Evolutionary conservation across 2,113 vertebrate species (phyloP), one percentile per base, ranked within the genome.

Genomic region (Sorex fumeus): DNA sequence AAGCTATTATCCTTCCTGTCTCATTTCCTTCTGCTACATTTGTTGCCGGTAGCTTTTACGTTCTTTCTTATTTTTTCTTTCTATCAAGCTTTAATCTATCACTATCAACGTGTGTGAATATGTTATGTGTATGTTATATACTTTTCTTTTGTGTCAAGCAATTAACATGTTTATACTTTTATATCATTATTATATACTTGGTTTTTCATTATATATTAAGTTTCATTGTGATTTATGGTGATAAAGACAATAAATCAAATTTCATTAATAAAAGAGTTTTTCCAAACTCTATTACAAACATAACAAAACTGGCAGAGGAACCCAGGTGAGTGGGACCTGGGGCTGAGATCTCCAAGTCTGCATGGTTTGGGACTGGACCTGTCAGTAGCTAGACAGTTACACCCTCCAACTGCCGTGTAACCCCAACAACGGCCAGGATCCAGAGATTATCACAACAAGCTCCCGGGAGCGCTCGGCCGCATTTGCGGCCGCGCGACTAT

Each of bases 41-140:
- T 94, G 43, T 93, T 95, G 87, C 90, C 87, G 95, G 12, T 60
- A 81, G 53, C 45, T 86, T 76, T 75, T 69, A 85, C 90, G 87
- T 94, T 95, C 2, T 84, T 62, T 77, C 69, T 87, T 81, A 88
- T 84, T 94, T 75, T 67, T 45, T 25, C 47, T 86, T 70, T 12
- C 27, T 84, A 80, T 40, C 32, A 80, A 66, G 3, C 27, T 75
- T 83, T 79, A 82, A 77, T 30, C 28, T 90, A 43, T 40, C 70
- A 81, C 28, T 90, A 43, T 40, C 70, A 81, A 75, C 90, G 47
- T 57, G 1, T 64, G 4, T 88, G 60, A 71, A 71, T 43, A 23
- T 84, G 1, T 57, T 28, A 64, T 82, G 8, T 69, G 6, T 79
- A 1, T 34, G 15, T 69, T 64, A 6, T 30, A 72, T 76, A 8